Evolutionary conservation across 2,113 vertebrate genomes (phyloP).

Genomic region (Lonchura striata): DNA sequence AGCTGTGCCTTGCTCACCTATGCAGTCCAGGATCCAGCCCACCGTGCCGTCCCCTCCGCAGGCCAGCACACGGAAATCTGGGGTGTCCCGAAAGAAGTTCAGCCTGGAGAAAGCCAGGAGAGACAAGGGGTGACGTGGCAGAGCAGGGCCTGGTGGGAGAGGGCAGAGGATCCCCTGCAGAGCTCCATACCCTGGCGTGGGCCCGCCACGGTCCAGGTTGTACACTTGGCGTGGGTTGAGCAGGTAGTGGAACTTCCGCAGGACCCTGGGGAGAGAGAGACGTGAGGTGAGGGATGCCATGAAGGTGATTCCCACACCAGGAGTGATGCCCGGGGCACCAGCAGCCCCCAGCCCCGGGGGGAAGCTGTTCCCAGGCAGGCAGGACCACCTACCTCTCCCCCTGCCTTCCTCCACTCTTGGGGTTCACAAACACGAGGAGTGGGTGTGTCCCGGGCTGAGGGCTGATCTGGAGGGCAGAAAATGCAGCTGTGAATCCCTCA

Average conservation of each 20-base stretch:
- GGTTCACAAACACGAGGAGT: constrained; percentile 91
- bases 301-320: accelerated
- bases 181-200: constrained; percentile 70
- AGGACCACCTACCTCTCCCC: constrained; percentile 83
- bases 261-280: constrained; percentile 57
- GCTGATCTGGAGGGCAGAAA: constrained; percentile 81
- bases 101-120: constrained; percentile 63
- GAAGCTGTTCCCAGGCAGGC: background rate
- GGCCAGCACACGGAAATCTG: constrained; percentile 78
- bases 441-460: constrained; percentile 88
- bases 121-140: background rate
- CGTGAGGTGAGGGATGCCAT: accelerated
- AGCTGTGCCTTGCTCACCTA: constrained; percentile 57
- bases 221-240: constrained; percentile 83
- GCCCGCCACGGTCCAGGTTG: constrained; percentile 77
- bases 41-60: constrained; percentile 79
- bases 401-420: constrained; percentile 92
- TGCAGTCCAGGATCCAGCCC: constrained; percentile 82
- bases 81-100: constrained; percentile 76
- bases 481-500: accelerated
- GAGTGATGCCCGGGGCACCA: background rate
- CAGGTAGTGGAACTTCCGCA: constrained; percentile 81
- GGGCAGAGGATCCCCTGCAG: background rate
- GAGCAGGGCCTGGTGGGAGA: accelerated
- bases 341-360: accelerated